Conservation (phyloP, 2,113 vertebrate species). For the Myanophis thanlyinensis region DNA sequence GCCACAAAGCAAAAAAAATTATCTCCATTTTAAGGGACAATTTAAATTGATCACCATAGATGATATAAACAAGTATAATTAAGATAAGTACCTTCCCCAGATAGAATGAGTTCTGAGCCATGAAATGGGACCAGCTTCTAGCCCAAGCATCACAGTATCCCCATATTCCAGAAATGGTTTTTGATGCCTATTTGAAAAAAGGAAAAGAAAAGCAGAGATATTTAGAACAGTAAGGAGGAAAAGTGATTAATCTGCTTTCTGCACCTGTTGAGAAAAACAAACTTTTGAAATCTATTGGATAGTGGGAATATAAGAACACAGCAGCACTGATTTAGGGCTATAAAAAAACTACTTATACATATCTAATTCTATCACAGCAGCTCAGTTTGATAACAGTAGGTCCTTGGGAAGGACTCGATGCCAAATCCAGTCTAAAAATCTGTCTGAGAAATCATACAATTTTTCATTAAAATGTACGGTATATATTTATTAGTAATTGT, state of each 20-base stretch:
- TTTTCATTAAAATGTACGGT: too few species aligned
- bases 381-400: not conserved
- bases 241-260: not conserved
- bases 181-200: slow-evolving; percentile 70
- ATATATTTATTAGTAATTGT: too few species aligned
- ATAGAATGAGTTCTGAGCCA: slow-evolving; percentile 82
- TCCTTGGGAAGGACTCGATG: not conserved
- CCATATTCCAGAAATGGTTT: slow-evolving; percentile 89
- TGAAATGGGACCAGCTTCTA: slow-evolving; percentile 78
- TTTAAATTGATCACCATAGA: not conserved
- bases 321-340: not conserved
- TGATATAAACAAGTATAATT: not conserved
- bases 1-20: not conserved
- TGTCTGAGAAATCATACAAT: too few species aligned
- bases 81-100: slow-evolving; percentile 85
- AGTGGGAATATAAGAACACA: not conserved
- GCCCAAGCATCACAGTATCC: slow-evolving; percentile 79
- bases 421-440: too few species aligned
- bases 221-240: not conserved
- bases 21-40: not conserved
- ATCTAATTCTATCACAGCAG: too few species aligned
- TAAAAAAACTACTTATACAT: not conserved
- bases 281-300: not conserved
- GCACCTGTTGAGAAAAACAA: not conserved
- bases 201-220: not conserved